phyloP scores from a whole-genome alignment of 2,113 vertebrate genomes.

The Ranitomeya variabilis region DNA sequence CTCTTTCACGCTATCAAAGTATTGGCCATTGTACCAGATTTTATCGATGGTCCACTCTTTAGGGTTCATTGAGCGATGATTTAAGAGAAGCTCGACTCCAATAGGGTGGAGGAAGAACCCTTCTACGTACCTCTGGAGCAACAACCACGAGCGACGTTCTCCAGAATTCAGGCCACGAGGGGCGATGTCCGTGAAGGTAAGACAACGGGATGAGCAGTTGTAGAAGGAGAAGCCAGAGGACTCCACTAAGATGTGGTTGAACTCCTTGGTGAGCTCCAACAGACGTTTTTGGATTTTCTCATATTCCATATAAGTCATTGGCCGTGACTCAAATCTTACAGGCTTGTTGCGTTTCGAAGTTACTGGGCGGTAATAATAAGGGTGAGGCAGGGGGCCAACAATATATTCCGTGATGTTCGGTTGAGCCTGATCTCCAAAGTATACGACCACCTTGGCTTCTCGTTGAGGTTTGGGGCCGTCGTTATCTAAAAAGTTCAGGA shows the following conservation, averaged over 20 bases:
- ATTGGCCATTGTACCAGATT: constrained; percentile 86
- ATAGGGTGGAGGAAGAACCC: constrained; percentile 87
- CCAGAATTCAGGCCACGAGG: constrained; percentile 81
- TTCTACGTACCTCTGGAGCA: constrained; percentile 82
- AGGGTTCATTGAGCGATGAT: constrained; percentile 76
- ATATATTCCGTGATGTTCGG: constrained; percentile 84
- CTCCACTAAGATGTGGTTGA: constrained; percentile 72
- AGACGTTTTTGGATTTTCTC: constrained; percentile 66
- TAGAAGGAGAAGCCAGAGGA: constrained; percentile 75
- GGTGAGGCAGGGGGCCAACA: constrained; percentile 79
- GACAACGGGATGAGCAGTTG: constrained; percentile 77
- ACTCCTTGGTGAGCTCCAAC: constrained; percentile 62
- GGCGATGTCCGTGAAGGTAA: constrained; percentile 81
- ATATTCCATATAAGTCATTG: constrained; percentile 73
- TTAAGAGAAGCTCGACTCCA: constrained; percentile 85
- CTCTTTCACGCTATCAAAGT: constrained; percentile 77
- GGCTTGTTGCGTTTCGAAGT: constrained; percentile 57
- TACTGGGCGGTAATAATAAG: constrained; percentile 67
- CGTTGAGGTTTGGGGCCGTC: constrained; percentile 72
- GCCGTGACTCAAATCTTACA: constrained; percentile 74
- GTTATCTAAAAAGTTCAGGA: constrained; percentile 76
- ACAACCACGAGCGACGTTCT: constrained; percentile 83
- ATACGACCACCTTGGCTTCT: constrained; percentile 79
- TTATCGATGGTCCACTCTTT: constrained; percentile 75
- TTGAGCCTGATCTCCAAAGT: constrained; percentile 77